Conservation (phyloP, 1,140 invertebrate species). For the Drosophila obscura region DNA sequence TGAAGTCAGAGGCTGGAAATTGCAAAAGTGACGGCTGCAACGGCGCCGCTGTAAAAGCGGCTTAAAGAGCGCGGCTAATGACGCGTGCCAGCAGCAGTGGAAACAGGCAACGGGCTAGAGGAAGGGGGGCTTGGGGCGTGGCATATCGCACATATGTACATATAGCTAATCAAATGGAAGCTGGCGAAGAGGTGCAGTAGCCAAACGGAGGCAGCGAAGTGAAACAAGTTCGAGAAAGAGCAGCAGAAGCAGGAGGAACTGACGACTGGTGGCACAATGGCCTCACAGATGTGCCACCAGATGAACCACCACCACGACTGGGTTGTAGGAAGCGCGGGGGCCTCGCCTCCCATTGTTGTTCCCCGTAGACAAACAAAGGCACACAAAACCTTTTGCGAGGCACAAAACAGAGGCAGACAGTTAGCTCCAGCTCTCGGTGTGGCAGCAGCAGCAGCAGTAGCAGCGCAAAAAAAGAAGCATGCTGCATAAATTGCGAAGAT, state of each 20-base stretch:
- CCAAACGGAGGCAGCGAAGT: constrained; percentile 46
- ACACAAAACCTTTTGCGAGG: constrained; percentile 72
- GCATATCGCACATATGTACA: constrained; percentile 45
- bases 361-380: constrained; percentile 29
- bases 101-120: constrained; percentile 15
- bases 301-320: no score
- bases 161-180: constrained; percentile 66
- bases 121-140: constrained; percentile 46
- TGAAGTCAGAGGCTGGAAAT: constrained; percentile 10
- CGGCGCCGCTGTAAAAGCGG: constrained; percentile 62
- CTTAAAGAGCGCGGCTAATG: constrained; percentile 72
- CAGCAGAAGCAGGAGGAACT: constrained; percentile 2
- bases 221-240: constrained; percentile 70
- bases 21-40: no score
- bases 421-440: constrained; percentile 2
- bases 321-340: constrained; percentile 24
- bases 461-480: constrained; percentile 47
- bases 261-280: no score
- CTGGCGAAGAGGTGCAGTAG: constrained; percentile 43
- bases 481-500: constrained; percentile 76
- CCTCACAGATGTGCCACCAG: no score
- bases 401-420: constrained; percentile 59
- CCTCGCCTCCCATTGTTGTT: constrained; percentile 57
- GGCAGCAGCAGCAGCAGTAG: constrained; percentile 36
- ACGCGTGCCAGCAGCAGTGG: constrained; percentile 69